Evolutionary conservation across 2,113 vertebrate species (phyloP).

Genomic region (Columba janthina): DNA sequence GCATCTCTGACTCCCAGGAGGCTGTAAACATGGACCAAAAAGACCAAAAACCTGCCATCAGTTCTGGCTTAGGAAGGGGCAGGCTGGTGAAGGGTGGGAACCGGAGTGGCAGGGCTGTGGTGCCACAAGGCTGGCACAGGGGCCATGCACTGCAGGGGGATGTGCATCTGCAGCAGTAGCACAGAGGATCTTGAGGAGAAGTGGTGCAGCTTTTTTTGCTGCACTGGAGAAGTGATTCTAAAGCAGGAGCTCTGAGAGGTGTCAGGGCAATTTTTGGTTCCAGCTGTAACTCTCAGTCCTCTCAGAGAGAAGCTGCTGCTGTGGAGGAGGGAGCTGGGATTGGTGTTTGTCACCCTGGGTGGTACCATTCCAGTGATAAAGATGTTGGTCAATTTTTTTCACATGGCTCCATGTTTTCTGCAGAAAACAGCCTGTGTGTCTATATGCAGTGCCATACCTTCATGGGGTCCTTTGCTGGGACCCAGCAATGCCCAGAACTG

Average conservation of each 20-base stretch:
- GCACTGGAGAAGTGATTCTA: neutral
- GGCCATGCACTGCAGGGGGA: fast-evolving
- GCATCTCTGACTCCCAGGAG: neutral
- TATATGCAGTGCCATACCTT: neutral
- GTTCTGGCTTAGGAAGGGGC: neutral
- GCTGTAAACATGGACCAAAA: neutral
- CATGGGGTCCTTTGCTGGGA: neutral
- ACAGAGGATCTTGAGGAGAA: neutral
- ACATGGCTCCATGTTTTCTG: neutral
- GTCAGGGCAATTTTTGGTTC: neutral
- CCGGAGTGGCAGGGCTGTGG: neutral
- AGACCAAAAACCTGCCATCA: neutral
- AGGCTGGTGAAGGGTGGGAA: neutral
- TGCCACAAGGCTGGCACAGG: neutral
- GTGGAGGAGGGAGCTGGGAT: neutral
- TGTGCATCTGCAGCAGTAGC: neutral
- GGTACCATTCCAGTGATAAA: neutral
- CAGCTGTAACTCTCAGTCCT: neutral
- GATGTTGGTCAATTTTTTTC: neutral
- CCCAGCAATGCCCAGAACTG: neutral
- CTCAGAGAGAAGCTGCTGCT: neutral
- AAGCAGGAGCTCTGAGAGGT: neutral
- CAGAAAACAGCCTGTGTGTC: neutral
- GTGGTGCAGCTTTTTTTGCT: neutral
- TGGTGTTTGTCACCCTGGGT: neutral